Evolutionary conservation across 2,113 vertebrate genomes (phyloP), one percentile per base, ranked within the genome.

Genomic region (Chrysochloris asiatica): DNA sequence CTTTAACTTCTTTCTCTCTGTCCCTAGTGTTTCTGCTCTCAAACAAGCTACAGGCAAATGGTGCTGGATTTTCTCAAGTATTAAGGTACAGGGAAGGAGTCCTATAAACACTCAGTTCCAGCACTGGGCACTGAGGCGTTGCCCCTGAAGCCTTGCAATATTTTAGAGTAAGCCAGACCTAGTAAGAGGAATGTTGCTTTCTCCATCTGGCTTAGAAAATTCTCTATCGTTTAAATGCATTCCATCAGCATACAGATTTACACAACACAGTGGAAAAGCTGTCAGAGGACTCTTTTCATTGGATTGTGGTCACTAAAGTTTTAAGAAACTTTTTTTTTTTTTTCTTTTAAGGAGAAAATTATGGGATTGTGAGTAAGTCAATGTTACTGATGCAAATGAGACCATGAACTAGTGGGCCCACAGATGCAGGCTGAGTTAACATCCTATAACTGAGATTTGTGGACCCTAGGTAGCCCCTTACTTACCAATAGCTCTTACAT

Each of bases 321-420:
- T 65, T 77, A 75, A 82, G n/a, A 59, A 73, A n/a, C n/a, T n/a
- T n/a, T n/a, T n/a, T n/a, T n/a, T n/a, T n/a, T n/a, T n/a, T n/a
- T n/a, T n/a, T n/a, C n/a, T n/a, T 13, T 72, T 85, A 8, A 59
- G 48, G 76, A 92, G 33, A 83, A 95, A 83, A 95, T 22, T 86
- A 36, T 19, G n/a, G n/a, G n/a, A n/a, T n/a, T n/a, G n/a, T n/a
- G n/a, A n/a, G n/a, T n/a, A n/a, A n/a, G n/a, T n/a, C n/a, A n/a
- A n/a, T n/a, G n/a, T n/a, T n/a, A n/a, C n/a, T n/a, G 79, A 38
- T 33, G 36, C 17, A 2, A 56, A 22, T 56, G 54, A 56, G 24
- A 16, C 16, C 76, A 81, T 73, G 1, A 87, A 63, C 6, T 54
- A 59, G 17, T 52, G 21, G 28, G 38, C 76, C 38, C 21, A 73